phyloP scores from a whole-genome alignment of 2,113 vertebrate genomes.

The Propithecus coquereli region DNA sequence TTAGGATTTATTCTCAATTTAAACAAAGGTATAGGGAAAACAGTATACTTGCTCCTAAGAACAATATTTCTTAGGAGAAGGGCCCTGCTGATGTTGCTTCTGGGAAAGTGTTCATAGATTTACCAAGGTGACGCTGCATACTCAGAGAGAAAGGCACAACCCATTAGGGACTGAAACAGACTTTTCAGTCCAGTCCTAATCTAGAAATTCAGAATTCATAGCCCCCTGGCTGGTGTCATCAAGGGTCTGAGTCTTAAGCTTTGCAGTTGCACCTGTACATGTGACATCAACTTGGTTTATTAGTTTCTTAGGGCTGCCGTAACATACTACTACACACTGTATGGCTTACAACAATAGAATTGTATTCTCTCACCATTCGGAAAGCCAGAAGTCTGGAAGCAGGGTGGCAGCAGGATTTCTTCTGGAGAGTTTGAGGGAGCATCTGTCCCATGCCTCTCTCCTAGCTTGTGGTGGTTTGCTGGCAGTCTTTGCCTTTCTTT shows the following conservation, averaged over 20 bases:
- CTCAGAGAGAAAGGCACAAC: background rate
- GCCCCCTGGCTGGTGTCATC: too few species aligned
- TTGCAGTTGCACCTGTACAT: accelerated
- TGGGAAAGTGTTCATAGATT: too few species aligned
- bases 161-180: background rate
- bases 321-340: accelerated
- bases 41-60: accelerated
- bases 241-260: background rate
- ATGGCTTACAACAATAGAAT: accelerated
- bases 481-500: background rate
- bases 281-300: background rate
- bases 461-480: accelerated
- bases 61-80: background rate
- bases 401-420: background rate
- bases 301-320: background rate
- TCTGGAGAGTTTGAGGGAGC: background rate
- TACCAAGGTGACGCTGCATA: too few species aligned
- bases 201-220: background rate
- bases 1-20: background rate
- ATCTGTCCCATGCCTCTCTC: too few species aligned
- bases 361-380: background rate
- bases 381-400: background rate
- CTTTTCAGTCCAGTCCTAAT: accelerated
- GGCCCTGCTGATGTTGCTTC: background rate
- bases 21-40: background rate